Evolutionary conservation across 2,113 vertebrate species (phyloP).

Genomic region (Chlamydotis undulata): DNA sequence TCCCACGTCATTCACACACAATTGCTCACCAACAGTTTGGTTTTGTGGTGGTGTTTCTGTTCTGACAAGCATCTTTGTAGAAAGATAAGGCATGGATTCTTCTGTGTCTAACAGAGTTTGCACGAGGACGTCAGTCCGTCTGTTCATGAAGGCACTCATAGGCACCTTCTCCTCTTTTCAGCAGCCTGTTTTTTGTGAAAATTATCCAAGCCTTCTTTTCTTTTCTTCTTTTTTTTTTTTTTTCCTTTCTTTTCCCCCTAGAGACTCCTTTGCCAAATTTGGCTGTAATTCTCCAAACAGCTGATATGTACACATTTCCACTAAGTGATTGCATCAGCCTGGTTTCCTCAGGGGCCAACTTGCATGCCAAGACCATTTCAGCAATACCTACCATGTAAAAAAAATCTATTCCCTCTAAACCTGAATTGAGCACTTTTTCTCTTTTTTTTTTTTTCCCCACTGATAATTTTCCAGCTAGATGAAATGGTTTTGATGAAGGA

Average conservation of each 20-base stretch:
- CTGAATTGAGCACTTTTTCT: background rate
- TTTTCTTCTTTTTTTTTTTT: accelerated
- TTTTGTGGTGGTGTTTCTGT: accelerated
- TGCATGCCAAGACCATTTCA: background rate
- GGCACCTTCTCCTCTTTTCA: background rate
- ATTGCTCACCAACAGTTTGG: background rate
- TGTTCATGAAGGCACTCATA: accelerated
- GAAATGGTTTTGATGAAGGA: background rate
- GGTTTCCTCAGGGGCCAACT: background rate
- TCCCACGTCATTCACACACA: accelerated
- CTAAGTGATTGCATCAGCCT: accelerated
- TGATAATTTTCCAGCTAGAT: background rate
- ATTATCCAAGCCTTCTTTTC: background rate
- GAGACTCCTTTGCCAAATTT: background rate
- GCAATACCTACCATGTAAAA: background rate
- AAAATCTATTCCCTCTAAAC: background rate
- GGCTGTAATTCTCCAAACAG: background rate
- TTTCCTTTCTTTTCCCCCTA: background rate
- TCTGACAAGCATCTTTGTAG: background rate
- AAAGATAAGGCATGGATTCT: background rate
- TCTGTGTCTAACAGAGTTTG: background rate
- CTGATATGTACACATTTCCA: accelerated
- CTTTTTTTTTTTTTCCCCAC: background rate
- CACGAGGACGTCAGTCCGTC: accelerated
- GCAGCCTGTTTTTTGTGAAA: background rate